Evolutionary conservation across 2,113 vertebrate genomes (phyloP).

Genomic region (Chiloscyllium plagiosum): DNA sequence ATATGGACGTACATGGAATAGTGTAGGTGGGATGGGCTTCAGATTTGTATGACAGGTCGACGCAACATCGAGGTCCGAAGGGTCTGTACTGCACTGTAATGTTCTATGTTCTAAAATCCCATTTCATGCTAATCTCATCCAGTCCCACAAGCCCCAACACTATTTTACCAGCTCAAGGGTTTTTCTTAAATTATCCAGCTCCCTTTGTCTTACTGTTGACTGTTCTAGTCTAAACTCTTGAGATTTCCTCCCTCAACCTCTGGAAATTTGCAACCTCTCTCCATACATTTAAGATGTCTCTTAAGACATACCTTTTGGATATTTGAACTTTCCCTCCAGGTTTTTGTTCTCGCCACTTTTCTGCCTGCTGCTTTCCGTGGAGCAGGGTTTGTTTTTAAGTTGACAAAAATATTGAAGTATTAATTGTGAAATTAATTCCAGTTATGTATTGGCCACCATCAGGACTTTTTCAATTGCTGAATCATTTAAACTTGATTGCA

Average conservation of each 20-base stretch:
- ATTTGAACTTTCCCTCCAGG: not conserved
- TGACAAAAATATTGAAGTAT: not conserved
- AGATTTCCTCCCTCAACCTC: not conserved
- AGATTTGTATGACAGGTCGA: too few relatives aligned
- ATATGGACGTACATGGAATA: too few relatives aligned
- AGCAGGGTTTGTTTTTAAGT: not conserved
- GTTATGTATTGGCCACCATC: not conserved
- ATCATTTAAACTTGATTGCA: not conserved
- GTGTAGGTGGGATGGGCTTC: too few relatives aligned
- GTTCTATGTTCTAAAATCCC: not conserved
- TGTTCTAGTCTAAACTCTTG: not conserved
- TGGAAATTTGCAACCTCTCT: not conserved
- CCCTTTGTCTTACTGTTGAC: not conserved
- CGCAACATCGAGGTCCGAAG: too few relatives aligned
- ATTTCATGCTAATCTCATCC: not conserved
- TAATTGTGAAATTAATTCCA: not conserved
- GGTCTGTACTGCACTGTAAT: too few relatives aligned
- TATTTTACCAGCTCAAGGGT: not conserved
- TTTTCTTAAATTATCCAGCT: not conserved
- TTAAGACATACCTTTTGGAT: not conserved
- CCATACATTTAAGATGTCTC: not conserved
- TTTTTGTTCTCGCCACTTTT: not conserved
- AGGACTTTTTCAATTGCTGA: not conserved
- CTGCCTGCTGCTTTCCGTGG: not conserved
- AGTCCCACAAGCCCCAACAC: not conserved